Evolutionary conservation across 2,797 vertebrate genomes (phyloP).

Genomic region (Echeneis naucrates): DNA sequence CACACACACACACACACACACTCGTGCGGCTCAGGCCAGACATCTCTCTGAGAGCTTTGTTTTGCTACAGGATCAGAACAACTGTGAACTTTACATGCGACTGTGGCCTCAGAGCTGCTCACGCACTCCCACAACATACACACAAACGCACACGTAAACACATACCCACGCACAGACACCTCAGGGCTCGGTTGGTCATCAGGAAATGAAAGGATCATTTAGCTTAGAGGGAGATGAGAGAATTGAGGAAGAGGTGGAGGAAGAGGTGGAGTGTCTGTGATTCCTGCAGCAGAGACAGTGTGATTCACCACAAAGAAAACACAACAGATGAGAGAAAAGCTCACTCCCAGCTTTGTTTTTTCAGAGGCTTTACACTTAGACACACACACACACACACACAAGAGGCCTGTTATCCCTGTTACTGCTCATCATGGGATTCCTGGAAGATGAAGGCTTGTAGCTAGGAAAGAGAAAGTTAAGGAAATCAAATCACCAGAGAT

Average conservation of each 20-base stretch:
- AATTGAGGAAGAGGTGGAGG: slow-evolving; percentile 64
- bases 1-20: slow-evolving; percentile 71
- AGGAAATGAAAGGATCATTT: slow-evolving; percentile 98
- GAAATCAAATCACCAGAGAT: neutral
- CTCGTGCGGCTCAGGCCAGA: slow-evolving; percentile 81
- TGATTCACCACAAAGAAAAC: slow-evolving; percentile 57
- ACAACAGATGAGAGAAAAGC: slow-evolving; percentile 49
- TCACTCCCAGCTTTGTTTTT: slow-evolving; percentile 18
- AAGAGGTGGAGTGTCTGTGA: slow-evolving; percentile 65
- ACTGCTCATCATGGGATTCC: slow-evolving; percentile 21
- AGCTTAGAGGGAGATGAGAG: slow-evolving; percentile 84
- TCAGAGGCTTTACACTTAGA: slow-evolving; percentile 40
- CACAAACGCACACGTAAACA: slow-evolving; percentile 66
- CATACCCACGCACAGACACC: slow-evolving; percentile 82
- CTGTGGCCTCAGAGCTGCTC: slow-evolving; percentile 75
- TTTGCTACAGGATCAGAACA: slow-evolving; percentile 90
- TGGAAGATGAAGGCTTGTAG: neutral
- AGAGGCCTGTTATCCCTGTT: slow-evolving; percentile 8
- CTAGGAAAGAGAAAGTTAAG: neutral
- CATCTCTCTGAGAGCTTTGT: slow-evolving; percentile 87
- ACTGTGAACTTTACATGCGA: slow-evolving; percentile 90
- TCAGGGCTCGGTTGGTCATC: slow-evolving; percentile 86
- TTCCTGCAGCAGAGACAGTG: slow-evolving; percentile 52
- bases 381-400: slow-evolving; percentile 1
- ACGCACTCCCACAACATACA: slow-evolving; percentile 62